These are phyloP conservation scores for Hylaeus anthracinus DNA, from an alignment of 1,140 invertebrate species.

Conservation along the genomic window DNA sequence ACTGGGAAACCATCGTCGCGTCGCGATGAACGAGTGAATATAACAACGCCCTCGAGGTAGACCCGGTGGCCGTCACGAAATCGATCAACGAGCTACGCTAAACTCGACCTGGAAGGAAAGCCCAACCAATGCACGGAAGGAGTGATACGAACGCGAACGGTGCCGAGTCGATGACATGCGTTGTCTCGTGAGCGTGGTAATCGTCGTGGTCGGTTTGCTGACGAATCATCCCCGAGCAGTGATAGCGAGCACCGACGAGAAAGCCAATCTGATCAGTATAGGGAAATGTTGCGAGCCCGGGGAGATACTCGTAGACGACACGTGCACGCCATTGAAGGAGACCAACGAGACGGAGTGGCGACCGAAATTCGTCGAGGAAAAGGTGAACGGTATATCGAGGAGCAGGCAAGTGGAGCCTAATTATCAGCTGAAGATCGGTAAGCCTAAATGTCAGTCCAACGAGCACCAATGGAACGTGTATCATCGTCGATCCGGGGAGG, in stretches of 20 bases:
- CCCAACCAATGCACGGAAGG: conserved; percentile 21
- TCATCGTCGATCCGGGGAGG: conserved; percentile 83
- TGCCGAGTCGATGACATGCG: conserved; percentile 60
- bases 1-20: conserved; percentile 26
- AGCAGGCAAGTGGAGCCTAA: conserved; percentile 34
- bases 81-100: conserved; percentile 17
- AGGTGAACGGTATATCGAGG: conserved; percentile 15
- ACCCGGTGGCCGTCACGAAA: background rate
- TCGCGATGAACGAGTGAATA: conserved; percentile 36
- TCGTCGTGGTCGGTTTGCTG: conserved; percentile 33
- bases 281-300: conserved; percentile 88
- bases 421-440: conserved; percentile 81
- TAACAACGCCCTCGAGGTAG: background rate
- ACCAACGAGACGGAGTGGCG: conserved; percentile 81
- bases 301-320: conserved; percentile 86
- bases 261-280: conserved; percentile 62
- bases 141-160: background rate
- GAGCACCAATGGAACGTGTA: conserved; percentile 87
- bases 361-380: conserved; percentile 71
- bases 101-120: background rate
- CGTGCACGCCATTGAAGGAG: conserved; percentile 83
- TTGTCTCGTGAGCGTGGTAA: conserved; percentile 44
- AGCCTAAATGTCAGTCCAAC: conserved; percentile 86
- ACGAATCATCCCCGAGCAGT: conserved; percentile 47
- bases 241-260: conserved; percentile 49